Base-by-base conservation (phyloP, 2,888 invertebrate genomes). In the Siphlonurus alternatus region DNA sequence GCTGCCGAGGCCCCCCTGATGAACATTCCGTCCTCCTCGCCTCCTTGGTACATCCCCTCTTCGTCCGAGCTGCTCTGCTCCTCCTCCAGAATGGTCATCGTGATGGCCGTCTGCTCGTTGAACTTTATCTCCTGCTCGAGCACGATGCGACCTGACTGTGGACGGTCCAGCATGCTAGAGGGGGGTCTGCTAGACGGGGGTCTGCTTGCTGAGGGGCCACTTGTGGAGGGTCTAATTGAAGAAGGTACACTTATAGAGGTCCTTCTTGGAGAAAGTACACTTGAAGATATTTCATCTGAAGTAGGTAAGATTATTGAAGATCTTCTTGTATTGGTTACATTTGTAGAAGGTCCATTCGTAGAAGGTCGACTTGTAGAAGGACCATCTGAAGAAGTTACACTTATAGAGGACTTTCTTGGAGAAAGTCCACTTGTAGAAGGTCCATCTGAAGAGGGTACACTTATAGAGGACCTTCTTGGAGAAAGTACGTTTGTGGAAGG, bases 121-220 rank as follows among this genome's bases (percentile, higher is more conserved):
- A 91, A 85, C 71, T 89, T 84, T 24, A 90, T 88, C 77, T 90
- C 89, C 0, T 89, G 89, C 76, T 90, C 90, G 70, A 90, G 80
- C 61, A 90, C 87, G 0, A 90, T 82, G 74, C 76, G 70, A 2
- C 73, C 71, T 1, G 71, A 38, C 15, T 38, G 38, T 10, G 38
- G 38, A 10, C 38, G 5, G n/a, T n/a, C n/a, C n/a, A n/a, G n/a
- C n/a, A n/a, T n/a, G 15, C 38, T 15, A 38, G 38, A 38, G 5
- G 5, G 38, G 5, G 38, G 38, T 38, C 38, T 38, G 38, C 38
- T 38, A 38, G 38, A 38, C 5, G 38, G 5, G 38, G 38, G 38
- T 38, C 38, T 38, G 38, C 38, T 38, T 38, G 38, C 7, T 10
- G 38, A 38, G 15, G 38, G 38, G 15, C 38, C 7, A 38, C 38